Evolutionary conservation across 2,113 vertebrate genomes (phyloP).

Genomic region (Albula glossodonta): DNA sequence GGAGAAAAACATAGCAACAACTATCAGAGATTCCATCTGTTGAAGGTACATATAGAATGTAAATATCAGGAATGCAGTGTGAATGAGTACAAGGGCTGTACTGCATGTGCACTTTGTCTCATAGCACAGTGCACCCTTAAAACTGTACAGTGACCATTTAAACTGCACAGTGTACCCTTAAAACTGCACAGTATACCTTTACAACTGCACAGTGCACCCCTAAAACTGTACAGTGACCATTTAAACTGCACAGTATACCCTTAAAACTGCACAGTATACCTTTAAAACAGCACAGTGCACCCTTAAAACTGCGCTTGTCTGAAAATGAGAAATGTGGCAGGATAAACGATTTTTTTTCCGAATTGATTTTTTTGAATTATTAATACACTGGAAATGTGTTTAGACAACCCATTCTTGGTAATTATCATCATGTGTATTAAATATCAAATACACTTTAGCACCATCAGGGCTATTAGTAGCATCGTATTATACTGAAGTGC

Average conservation of each 20-base stretch:
- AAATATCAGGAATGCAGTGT: no score
- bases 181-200: no score
- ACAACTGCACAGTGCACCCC: no score
- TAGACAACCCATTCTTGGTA: slow-evolving; percentile 35
- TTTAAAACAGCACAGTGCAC: no score
- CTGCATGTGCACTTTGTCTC: not conserved
- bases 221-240: not conserved
- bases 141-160: no score
- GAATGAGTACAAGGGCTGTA: not conserved
- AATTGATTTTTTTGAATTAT: slow-evolving; percentile 40
- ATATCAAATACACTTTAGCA: slow-evolving; percentile 23
- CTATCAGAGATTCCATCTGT: no score
- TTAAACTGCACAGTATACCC: no score
- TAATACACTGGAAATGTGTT: slow-evolving; percentile 35
- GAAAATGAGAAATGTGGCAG: not conserved
- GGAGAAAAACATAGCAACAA: no score
- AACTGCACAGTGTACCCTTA: no score
- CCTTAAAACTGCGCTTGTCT: not conserved
- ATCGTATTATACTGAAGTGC: not conserved
- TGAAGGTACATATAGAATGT: no score
- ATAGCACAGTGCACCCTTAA: not conserved
- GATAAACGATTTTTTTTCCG: no score
- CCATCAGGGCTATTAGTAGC: not conserved
- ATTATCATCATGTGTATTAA: slow-evolving; percentile 35
- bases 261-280: no score